Evolutionary conservation across 1,140 invertebrate genomes (phyloP).

Genomic region (Hirudo medicinalis): DNA sequence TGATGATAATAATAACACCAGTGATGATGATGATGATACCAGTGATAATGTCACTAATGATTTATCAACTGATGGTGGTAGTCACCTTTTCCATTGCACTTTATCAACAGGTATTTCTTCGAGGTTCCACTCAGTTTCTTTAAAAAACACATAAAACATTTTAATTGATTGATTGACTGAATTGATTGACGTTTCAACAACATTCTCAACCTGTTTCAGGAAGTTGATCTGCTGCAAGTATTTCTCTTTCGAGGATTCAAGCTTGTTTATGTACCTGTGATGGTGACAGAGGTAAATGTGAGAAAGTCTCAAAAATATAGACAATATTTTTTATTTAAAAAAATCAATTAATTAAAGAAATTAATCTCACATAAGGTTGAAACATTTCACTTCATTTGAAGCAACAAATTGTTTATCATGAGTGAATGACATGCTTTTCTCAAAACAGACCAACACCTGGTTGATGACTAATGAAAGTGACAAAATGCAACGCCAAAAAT

Average conservation of each 20-base stretch:
- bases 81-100: not conserved
- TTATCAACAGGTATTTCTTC: not conserved
- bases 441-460: too few relatives aligned
- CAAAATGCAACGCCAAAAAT: too few relatives aligned
- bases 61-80: not conserved
- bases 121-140: constrained; percentile 10
- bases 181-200: not conserved
- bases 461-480: too few relatives aligned
- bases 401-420: too few relatives aligned
- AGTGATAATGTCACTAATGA: not conserved
- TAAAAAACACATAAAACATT: not conserved
- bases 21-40: not conserved
- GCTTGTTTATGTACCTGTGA: constrained; percentile 7
- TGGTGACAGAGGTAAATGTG: not conserved
- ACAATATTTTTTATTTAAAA: too few relatives aligned
- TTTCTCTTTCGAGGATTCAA: not conserved
- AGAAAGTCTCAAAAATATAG: too few relatives aligned
- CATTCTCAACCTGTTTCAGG: not conserved
- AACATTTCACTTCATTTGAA: too few relatives aligned
- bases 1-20: not conserved
- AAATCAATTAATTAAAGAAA: too few relatives aligned
- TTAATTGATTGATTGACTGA: not conserved
- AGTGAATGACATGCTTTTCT: too few relatives aligned
- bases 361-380: too few relatives aligned
- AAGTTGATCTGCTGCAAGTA: not conserved